phyloP scores from a whole-genome alignment of 2,888 invertebrate genomes.

The Ennomos quercinarius region DNA sequence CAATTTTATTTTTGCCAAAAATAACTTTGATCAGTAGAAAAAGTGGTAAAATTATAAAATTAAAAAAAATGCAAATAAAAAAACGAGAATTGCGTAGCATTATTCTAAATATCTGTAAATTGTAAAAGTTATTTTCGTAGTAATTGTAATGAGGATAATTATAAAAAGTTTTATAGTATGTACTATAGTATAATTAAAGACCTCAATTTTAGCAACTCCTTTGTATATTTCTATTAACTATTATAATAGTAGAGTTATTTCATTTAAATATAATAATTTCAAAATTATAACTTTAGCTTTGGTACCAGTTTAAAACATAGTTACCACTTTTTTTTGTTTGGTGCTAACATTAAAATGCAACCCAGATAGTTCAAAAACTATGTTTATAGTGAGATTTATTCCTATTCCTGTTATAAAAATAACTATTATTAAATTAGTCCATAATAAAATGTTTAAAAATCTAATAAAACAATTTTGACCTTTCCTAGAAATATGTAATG shows the following conservation, averaged over 20 bases:
- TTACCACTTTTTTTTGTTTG: not conserved
- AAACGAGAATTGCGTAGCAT: slow-evolving; percentile 74
- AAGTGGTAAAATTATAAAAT: slow-evolving; percentile 3
- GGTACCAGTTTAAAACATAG: too few relatives aligned
- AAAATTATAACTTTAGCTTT: too few relatives aligned
- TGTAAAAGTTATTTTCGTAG: slow-evolving; percentile 66
- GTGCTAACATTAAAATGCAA: slow-evolving; percentile 9
- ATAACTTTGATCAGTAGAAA: too few relatives aligned
- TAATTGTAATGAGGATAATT: slow-evolving; percentile 30
- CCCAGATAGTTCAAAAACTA: not conserved
- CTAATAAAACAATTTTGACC: slow-evolving; percentile 4
- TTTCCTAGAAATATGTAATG: not conserved
- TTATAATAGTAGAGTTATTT: too few relatives aligned
- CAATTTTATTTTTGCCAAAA: too few relatives aligned
- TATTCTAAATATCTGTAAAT: slow-evolving; percentile 81
- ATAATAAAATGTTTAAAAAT: slow-evolving; percentile 1
- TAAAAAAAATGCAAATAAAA: slow-evolving; percentile 22
- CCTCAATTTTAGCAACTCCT: too few relatives aligned
- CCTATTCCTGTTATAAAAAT: slow-evolving; percentile 1
- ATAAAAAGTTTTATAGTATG: slow-evolving; percentile 29
- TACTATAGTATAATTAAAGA: not conserved
- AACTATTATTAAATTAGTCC: not conserved
- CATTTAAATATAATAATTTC: not conserved
- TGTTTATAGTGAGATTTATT: slow-evolving; percentile 2
- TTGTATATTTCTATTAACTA: too few relatives aligned